A percentile compares a stretch with the other conserved stretches of the same genome.
Conservation (phyloP, 2,113 vertebrate species). For the Cisticola juncidis region DNA sequence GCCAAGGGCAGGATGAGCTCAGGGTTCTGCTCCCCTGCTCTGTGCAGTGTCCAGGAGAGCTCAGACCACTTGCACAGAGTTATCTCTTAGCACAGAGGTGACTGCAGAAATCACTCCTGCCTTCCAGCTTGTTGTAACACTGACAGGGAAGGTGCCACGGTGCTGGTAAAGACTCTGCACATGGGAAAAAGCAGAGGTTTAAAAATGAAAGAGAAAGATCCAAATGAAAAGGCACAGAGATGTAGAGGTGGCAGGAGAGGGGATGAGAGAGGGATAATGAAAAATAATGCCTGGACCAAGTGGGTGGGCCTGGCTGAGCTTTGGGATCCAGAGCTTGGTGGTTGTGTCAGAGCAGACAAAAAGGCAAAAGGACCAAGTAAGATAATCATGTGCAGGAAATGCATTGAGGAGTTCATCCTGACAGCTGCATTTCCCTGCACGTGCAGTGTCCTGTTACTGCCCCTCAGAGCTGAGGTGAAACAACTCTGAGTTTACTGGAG, state of each 20-base stretch:
- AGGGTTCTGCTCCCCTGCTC: not conserved
- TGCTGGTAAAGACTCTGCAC: not conserved
- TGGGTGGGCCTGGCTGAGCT: not conserved
- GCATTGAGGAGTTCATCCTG: not conserved
- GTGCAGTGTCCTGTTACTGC: not conserved
- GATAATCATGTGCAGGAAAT: not conserved
- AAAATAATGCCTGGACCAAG: not conserved
- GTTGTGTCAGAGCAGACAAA: not conserved
- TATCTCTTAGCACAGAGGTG: not conserved
- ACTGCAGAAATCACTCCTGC: not conserved
- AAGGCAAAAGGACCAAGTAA: not conserved
- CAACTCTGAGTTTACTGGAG: not conserved
- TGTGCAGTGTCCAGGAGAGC: not conserved
- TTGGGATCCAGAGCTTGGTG: not conserved
- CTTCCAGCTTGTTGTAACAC: not conserved
- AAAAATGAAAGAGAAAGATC: not conserved
- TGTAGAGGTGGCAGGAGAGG: not conserved
- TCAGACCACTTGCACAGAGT: not conserved
- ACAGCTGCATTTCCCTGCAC: not conserved
- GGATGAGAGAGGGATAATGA: not conserved
- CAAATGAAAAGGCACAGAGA: not conserved
- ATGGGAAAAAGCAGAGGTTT: not conserved
- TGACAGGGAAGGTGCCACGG: not conserved
- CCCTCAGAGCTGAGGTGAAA: not conserved
- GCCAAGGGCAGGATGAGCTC: constrained; percentile 5